Conservation (phyloP, 2,888 invertebrate genomes). For the Nomada fucata region DNA sequence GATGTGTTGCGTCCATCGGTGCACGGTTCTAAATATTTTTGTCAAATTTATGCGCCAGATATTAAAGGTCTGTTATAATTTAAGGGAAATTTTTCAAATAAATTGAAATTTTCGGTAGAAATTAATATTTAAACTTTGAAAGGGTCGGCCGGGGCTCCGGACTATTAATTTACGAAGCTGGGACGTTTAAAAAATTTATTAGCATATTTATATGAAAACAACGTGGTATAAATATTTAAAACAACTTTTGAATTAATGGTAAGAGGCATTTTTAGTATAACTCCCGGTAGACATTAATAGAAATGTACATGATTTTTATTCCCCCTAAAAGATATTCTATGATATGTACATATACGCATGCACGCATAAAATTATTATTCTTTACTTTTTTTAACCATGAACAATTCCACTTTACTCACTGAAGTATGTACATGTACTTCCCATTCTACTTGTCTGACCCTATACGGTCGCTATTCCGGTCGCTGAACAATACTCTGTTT, state of each 20-base stretch:
- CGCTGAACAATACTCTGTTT: slow-evolving; percentile 21
- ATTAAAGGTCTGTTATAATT: neutral
- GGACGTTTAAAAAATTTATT: neutral
- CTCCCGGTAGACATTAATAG: too few relatives aligned
- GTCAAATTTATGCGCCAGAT: neutral
- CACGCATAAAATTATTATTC: neutral
- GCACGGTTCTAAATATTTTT: neutral
- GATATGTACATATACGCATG: too few relatives aligned
- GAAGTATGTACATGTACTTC: slow-evolving; percentile 1
- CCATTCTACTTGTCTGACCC: slow-evolving; percentile 22
- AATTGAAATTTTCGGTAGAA: slow-evolving; percentile 1
- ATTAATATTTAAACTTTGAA: slow-evolving; percentile 8
- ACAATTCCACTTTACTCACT: slow-evolving; percentile 11
- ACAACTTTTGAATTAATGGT: neutral
- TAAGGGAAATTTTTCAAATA: neutral
- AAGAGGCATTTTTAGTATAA: too few relatives aligned
- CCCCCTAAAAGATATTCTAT: neutral
- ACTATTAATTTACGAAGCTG: too few relatives aligned
- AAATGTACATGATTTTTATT: neutral
- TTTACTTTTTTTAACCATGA: neutral
- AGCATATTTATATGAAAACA: too few relatives aligned
- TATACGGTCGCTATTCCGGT: slow-evolving; percentile 18
- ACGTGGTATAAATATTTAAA: too few relatives aligned
- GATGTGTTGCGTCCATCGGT: too few relatives aligned
- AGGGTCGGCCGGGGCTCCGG: too few relatives aligned